Evolutionary conservation across 2,113 vertebrate genomes (phyloP).

Genomic region (Condylura cristata): DNA sequence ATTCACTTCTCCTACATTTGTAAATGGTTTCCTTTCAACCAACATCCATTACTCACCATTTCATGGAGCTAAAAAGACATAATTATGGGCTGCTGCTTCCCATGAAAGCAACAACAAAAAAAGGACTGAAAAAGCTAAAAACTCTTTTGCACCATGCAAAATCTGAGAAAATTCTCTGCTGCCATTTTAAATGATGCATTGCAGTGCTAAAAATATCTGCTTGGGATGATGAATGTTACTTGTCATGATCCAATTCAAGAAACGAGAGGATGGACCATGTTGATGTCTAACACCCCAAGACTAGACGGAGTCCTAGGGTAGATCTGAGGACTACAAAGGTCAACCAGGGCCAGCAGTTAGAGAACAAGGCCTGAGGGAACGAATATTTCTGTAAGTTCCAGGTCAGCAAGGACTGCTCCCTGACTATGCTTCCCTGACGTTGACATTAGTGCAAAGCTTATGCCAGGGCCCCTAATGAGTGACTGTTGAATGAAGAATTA

Average conservation of each 20-base stretch:
- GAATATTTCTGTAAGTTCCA: neutral
- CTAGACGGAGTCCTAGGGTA: neutral
- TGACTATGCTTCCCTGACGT: neutral
- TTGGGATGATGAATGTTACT: neutral
- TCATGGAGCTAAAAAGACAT: neutral
- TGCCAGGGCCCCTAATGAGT: neutral
- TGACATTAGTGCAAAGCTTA: neutral
- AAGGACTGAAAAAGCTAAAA: neutral
- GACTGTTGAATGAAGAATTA: neutral
- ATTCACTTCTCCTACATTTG: neutral
- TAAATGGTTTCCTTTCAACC: neutral
- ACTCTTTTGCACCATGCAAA: neutral
- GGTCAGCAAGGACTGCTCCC: neutral
- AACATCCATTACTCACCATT: neutral
- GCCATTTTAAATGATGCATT: neutral
- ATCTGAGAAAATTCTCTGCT: neutral
- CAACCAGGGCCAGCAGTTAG: neutral
- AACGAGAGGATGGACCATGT: neutral
- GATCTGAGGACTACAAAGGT: neutral
- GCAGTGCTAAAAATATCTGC: neutral
- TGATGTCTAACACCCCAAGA: neutral
- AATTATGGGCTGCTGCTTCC: neutral
- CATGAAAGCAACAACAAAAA: neutral
- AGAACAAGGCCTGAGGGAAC: neutral
- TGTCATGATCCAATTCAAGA: neutral